phyloP scores from a whole-genome alignment of 2,888 invertebrate genomes.

The Fabriciana adippe region DNA sequence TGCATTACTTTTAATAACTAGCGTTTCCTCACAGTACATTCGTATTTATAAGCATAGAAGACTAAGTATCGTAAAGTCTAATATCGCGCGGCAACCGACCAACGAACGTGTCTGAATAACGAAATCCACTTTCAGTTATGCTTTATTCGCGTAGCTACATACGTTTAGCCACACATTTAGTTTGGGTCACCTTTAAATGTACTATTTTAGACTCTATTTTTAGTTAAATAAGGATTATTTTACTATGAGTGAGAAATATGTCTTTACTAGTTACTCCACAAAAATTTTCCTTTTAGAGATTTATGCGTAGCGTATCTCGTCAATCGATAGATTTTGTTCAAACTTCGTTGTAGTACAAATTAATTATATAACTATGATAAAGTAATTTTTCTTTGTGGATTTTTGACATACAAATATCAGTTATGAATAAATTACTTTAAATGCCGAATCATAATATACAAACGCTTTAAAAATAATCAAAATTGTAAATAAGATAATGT shows the following conservation, averaged over 20 bases:
- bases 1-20: slow-evolving; percentile 49
- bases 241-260: neutral
- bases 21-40: slow-evolving; percentile 47
- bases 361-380: neutral
- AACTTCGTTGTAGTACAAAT: neutral
- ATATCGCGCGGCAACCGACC: slow-evolving; percentile 55
- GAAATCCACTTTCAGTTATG: slow-evolving; percentile 67
- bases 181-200: neutral
- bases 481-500: too few species aligned
- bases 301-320: neutral
- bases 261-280: slow-evolving; percentile 20
- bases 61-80: slow-evolving; percentile 50
- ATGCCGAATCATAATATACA: too few species aligned
- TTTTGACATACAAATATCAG: too few species aligned
- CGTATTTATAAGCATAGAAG: slow-evolving; percentile 44
- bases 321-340: neutral
- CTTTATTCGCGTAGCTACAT: slow-evolving; percentile 56
- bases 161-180: slow-evolving; percentile 29
- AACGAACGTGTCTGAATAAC: slow-evolving; percentile 59
- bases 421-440: too few species aligned
- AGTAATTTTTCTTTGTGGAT: too few species aligned
- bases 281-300: slow-evolving; percentile 11
- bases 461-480: too few species aligned
- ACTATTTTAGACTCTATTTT: slow-evolving; percentile 9
- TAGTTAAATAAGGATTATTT: neutral